A percentile compares a stretch with the other conserved stretches of the same genome.
Evolutionary conservation across 2,113 vertebrate species (phyloP).

Genomic region (Platysternon megacephalum): DNA sequence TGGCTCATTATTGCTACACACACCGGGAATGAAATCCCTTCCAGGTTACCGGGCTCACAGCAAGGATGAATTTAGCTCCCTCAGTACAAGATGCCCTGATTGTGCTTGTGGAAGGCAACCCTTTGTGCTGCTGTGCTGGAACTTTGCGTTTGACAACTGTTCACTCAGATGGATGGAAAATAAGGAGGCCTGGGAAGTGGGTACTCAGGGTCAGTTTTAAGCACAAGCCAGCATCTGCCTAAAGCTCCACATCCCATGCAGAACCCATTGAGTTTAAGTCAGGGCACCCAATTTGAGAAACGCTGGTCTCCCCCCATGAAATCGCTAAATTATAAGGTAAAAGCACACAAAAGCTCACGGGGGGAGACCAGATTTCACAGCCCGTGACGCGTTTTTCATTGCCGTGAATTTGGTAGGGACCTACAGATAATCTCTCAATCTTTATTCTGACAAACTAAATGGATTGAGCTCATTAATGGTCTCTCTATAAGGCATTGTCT

Average conservation of each 20-base stretch:
- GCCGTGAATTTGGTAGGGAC: too few species aligned
- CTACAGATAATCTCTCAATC: neutral
- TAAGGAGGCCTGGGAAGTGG: neutral
- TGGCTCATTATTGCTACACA: accelerated
- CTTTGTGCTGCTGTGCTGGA: neutral
- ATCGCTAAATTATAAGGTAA: too few species aligned
- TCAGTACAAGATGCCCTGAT: neutral
- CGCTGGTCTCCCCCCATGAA: too few species aligned
- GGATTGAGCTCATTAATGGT: neutral
- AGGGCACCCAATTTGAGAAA: too few species aligned
- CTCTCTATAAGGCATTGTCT: neutral
- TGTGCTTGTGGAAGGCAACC: neutral
- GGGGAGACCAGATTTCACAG: too few species aligned
- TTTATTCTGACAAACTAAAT: neutral
- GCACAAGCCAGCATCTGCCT: neutral
- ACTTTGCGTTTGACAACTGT: neutral
- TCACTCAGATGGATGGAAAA: neutral
- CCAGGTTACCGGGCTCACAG: neutral
- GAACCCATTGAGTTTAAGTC: neutral
- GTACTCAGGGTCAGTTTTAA: neutral
- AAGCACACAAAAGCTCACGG: too few species aligned
- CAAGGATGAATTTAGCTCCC: accelerated
- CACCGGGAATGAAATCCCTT: neutral
- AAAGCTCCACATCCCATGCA: neutral
- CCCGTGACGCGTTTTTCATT: too few species aligned